Evolutionary conservation across 92 coral and sea anemone genomes (phyloP).

Genomic region (Epizoanthus illoricatus): DNA sequence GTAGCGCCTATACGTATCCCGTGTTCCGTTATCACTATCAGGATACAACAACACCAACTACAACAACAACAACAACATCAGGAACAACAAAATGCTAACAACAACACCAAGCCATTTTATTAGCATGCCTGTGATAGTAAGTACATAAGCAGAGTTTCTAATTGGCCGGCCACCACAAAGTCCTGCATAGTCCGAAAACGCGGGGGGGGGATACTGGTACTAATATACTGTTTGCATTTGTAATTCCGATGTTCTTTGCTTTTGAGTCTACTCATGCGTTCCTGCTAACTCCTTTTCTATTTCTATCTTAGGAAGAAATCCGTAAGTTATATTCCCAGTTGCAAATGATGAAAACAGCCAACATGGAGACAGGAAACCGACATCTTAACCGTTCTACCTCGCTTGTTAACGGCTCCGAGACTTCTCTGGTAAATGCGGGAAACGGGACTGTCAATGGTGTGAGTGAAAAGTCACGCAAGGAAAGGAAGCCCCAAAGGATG

Average conservation of each 20-base stretch:
- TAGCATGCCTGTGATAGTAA: too few species aligned
- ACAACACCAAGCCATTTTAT: too few species aligned
- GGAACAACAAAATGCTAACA: too few species aligned
- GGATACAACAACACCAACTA: too few species aligned
- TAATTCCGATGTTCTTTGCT: too few species aligned
- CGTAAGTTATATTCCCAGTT: slow-evolving; percentile 81
- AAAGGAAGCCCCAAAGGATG: slow-evolving; percentile 62
- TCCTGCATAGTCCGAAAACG: too few species aligned
- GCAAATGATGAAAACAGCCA: slow-evolving; percentile 73
- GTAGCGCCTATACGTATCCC: neutral
- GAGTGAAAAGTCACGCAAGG: slow-evolving; percentile 35
- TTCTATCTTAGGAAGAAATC: slow-evolving; percentile 68
- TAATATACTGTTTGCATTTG: too few species aligned
- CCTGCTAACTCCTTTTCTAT: neutral
- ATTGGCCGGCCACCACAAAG: too few species aligned
- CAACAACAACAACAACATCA: too few species aligned
- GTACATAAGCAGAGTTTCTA: too few species aligned
- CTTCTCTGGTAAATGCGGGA: slow-evolving; percentile 46
- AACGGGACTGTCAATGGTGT: slow-evolving; percentile 11
- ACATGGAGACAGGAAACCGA: slow-evolving; percentile 87
- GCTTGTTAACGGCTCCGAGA: slow-evolving; percentile 49
- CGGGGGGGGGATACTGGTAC: too few species aligned
- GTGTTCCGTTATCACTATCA: neutral
- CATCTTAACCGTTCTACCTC: slow-evolving; percentile 72
- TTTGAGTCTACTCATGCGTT: neutral